phyloP scores from a whole-genome alignment of 2,797 vertebrate species.

The Gymnothorax reevesii region DNA sequence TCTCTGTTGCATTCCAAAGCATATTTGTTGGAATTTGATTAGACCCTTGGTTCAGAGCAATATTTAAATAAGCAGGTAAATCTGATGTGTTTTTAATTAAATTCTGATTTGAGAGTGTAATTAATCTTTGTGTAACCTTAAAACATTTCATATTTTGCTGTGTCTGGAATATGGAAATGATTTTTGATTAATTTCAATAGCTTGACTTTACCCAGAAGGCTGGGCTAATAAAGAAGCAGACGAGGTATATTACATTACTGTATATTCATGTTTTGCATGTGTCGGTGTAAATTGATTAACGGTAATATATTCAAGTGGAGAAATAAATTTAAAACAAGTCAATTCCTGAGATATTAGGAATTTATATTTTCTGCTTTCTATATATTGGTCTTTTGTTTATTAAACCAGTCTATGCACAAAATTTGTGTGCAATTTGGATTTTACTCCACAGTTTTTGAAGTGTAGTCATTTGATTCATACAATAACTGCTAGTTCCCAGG shows the following conservation, averaged over 20 bases:
- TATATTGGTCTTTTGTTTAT: background rate
- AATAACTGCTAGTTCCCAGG: too few relatives aligned
- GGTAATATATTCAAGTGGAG: background rate
- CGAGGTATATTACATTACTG: constrained; percentile 16
- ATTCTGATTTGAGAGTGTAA: constrained; percentile 22
- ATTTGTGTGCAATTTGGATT: too few relatives aligned
- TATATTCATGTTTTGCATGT: constrained; percentile 2
- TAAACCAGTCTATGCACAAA: too few relatives aligned
- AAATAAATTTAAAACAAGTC: background rate
- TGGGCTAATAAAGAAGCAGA: background rate
- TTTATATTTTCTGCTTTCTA: background rate
- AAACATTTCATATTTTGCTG: constrained; percentile 26
- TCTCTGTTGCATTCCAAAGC: background rate
- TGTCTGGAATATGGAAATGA: constrained; percentile 20
- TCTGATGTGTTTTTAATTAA: constrained; percentile 16
- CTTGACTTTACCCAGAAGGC: constrained; percentile 17
- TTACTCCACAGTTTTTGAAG: too few relatives aligned
- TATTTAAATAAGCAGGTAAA: constrained; percentile 21
- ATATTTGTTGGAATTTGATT: constrained; percentile 13
- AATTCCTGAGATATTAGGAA: background rate
- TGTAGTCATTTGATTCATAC: too few relatives aligned
- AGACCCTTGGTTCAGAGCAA: constrained; percentile 16
- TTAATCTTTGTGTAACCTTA: constrained; percentile 13
- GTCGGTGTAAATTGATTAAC: constrained; percentile 17
- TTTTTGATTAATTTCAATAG: constrained; percentile 30